Conservation (phyloP, 1,140 invertebrate genomes). For the Drusus annulatus region DNA sequence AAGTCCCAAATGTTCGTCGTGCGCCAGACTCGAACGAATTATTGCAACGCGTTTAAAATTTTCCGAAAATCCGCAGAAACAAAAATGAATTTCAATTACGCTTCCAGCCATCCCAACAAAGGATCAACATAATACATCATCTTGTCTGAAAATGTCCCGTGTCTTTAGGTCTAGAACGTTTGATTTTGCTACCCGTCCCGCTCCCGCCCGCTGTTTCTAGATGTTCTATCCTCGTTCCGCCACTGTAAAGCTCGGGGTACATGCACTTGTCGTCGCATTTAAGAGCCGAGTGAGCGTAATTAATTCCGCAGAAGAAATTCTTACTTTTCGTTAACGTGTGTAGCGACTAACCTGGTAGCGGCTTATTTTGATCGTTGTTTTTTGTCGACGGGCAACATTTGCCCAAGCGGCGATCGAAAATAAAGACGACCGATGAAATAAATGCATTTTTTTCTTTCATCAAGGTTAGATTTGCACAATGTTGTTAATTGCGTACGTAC, state of each 20-base stretch:
- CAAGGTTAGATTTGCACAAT: too few species aligned
- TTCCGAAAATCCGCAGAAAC: neutral
- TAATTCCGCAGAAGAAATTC: conserved; percentile 55
- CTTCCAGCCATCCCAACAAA: conserved; percentile 16
- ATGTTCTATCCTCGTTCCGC: conserved; percentile 13
- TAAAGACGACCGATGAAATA: too few species aligned
- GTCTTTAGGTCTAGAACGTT: conserved; percentile 26
- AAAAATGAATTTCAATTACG: conserved; percentile 40
- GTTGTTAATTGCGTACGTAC: too few species aligned
- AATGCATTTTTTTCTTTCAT: too few species aligned
- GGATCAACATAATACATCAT: conserved; percentile 39
- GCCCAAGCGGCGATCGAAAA: too few species aligned
- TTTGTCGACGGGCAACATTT: too few species aligned
- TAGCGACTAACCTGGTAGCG: conserved; percentile 26
- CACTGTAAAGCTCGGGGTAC: conserved; percentile 48
- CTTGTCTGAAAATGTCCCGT: conserved; percentile 36
- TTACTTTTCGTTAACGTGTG: conserved; percentile 57
- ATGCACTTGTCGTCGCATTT: conserved; percentile 45
- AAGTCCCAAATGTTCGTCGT: neutral
- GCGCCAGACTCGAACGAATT: conserved; percentile 9
- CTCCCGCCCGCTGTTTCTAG: neutral
- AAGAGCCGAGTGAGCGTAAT: conserved; percentile 46
- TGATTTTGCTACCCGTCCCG: conserved; percentile 27
- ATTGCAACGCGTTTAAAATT: neutral
- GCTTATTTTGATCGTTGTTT: neutral